Evolutionary conservation across 2,797 vertebrate species (phyloP).

Genomic region (Ctenopoma multispine): DNA sequence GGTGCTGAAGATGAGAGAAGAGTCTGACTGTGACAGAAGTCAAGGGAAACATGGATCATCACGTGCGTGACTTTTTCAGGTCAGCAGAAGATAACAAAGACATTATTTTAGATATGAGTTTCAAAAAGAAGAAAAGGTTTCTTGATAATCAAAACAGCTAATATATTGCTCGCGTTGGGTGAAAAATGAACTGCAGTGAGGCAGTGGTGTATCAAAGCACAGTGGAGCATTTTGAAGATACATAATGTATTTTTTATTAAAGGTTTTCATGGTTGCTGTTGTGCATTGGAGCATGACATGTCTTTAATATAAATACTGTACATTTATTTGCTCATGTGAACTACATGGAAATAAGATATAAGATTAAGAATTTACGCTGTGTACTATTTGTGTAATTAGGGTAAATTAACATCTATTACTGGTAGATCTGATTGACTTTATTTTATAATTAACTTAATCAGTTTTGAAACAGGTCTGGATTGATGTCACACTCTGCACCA

Average conservation of each 20-base stretch:
- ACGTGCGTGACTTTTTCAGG: slow-evolving; percentile 57
- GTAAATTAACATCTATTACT: not conserved
- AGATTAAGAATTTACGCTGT: not conserved
- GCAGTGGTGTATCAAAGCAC: not conserved
- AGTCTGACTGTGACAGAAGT: slow-evolving; percentile 47
- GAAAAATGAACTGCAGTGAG: not conserved
- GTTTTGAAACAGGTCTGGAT: not conserved
- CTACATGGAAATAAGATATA: not conserved
- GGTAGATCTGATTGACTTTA: not conserved
- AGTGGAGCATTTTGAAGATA: not conserved
- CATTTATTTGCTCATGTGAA: not conserved
- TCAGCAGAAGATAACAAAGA: slow-evolving; percentile 52
- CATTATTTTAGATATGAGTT: slow-evolving; percentile 22
- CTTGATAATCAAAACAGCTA: not conserved
- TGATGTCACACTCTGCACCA: not conserved
- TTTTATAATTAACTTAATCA: slow-evolving; percentile 16
- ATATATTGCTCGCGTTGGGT: not conserved
- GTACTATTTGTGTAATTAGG: slow-evolving; percentile 3
- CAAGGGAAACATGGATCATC: slow-evolving; percentile 45
- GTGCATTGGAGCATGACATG: not conserved
- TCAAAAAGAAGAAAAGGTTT: slow-evolving; percentile 10
- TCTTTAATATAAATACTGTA: not conserved
- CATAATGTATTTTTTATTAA: not conserved
- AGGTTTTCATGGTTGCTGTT: not conserved
- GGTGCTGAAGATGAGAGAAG: slow-evolving; percentile 46